These are phyloP conservation scores for Bombus breviceps DNA, from an alignment of 1,140 invertebrate species.

Conservation along the genomic window DNA sequence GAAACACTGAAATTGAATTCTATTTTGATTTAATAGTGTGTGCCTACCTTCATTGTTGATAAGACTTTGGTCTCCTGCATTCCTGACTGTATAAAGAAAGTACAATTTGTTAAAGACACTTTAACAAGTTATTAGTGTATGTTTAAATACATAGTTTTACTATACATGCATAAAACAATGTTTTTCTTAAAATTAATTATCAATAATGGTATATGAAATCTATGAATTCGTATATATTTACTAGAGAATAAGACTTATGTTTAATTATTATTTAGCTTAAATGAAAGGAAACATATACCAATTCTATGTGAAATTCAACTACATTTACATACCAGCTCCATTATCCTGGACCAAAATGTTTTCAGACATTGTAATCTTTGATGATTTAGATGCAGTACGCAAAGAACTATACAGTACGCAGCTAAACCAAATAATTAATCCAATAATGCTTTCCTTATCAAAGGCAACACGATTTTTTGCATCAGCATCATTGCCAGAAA, in stretches of 20 bases:
- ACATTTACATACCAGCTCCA: slow-evolving; percentile 84
- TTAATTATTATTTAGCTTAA: slow-evolving; percentile 2
- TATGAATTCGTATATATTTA: no score
- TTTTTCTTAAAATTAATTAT: no score
- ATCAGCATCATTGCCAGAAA: slow-evolving; percentile 72
- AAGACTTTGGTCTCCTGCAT: slow-evolving; percentile 77
- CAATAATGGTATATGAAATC: no score
- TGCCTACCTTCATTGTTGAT: slow-evolving; percentile 82
- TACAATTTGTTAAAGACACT: slow-evolving; percentile 40
- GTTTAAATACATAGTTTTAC: neutral
- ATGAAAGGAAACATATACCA: neutral
- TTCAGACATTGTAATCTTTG: slow-evolving; percentile 90
- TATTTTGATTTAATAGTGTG: slow-evolving; percentile 70
- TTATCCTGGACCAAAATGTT: slow-evolving; percentile 89
- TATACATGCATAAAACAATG: neutral
- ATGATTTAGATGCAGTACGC: slow-evolving; percentile 90
- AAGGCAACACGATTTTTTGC: slow-evolving; percentile 82
- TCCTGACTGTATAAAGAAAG: slow-evolving; percentile 77
- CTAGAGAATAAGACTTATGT: neutral
- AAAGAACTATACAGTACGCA: slow-evolving; percentile 98
- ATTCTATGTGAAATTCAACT: neutral
- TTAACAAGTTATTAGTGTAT: slow-evolving; percentile 3
- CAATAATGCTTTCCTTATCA: slow-evolving; percentile 94
- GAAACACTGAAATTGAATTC: slow-evolving; percentile 18
- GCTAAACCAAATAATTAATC: slow-evolving; percentile 95